Percentiles rank a stretch among this genome's conserved stretches.
Conservation (phyloP, 2,888 invertebrate genomes). For the Catocala nupta region DNA sequence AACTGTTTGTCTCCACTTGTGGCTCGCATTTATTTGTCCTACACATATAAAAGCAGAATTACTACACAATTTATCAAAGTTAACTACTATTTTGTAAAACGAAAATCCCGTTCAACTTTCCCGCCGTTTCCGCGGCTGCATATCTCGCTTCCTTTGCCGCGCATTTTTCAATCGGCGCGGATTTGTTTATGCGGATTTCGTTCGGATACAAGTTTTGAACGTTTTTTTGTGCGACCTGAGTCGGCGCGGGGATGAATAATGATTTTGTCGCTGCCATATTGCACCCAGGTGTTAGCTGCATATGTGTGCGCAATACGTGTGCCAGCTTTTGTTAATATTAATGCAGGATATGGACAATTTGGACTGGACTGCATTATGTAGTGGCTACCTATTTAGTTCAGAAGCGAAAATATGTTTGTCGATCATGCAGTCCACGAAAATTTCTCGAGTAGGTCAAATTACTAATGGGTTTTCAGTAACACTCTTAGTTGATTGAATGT, state of each 20-base stretch:
- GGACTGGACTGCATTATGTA: conserved; percentile 14
- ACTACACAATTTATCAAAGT: conserved; percentile 47
- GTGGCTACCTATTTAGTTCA: no score
- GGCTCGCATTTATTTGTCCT: neutral
- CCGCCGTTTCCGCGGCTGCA: conserved; percentile 60
- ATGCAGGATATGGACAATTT: conserved; percentile 32
- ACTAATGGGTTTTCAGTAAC: no score
- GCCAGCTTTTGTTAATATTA: conserved; percentile 44
- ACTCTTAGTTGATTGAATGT: no score
- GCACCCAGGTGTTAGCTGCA: conserved; percentile 55
- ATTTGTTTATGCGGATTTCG: conserved; percentile 53
- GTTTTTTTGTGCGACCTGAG: conserved; percentile 47
- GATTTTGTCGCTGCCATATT: conserved; percentile 56
- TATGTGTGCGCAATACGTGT: conserved; percentile 34
- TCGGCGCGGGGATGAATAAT: conserved; percentile 57
- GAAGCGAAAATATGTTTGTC: no score
- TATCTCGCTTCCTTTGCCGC: conserved; percentile 31
- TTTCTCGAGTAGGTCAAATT: no score
- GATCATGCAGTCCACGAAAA: no score
- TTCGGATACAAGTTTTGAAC: conserved; percentile 52
- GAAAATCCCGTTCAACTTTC: conserved; percentile 66
- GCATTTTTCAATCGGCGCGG: conserved; percentile 47
- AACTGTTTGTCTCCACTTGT: no score
- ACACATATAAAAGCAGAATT: neutral
- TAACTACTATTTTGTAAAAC: conserved; percentile 56